A percentile compares a stretch with the other conserved stretches of the same genome.
phyloP scores from a whole-genome alignment of 1,140 invertebrate genomes.

The Dreissena rostriformis region DNA sequence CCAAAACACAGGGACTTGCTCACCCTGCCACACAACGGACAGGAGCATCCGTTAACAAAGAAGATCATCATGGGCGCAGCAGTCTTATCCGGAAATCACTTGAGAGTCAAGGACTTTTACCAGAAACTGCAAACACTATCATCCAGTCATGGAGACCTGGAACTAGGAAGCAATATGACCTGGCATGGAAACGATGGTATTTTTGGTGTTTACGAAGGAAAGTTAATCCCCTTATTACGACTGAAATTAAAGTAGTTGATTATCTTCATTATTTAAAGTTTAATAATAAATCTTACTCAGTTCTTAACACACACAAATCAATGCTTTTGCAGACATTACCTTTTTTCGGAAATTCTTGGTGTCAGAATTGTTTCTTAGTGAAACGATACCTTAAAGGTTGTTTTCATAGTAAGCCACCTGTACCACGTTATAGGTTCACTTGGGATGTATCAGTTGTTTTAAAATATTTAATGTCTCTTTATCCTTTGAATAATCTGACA shows the following conservation, averaged over 20 bases:
- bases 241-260: slow-evolving; percentile 23
- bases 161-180: slow-evolving; percentile 42
- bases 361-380: slow-evolving; percentile 27
- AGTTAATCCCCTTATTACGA: slow-evolving; percentile 29
- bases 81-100: slow-evolving; percentile 27
- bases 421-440: slow-evolving; percentile 32
- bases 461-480: slow-evolving; percentile 32
- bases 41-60: not conserved
- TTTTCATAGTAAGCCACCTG: slow-evolving; percentile 53
- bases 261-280: slow-evolving; percentile 28
- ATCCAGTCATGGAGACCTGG: slow-evolving; percentile 28
- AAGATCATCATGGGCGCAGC: slow-evolving; percentile 11
- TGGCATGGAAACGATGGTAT: slow-evolving; percentile 38
- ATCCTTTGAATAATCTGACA: slow-evolving; percentile 22
- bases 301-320: slow-evolving; percentile 47
- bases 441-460: slow-evolving; percentile 62
- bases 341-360: slow-evolving; percentile 27
- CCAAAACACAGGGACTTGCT: slow-evolving; percentile 37
- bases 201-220: slow-evolving; percentile 48
- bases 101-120: slow-evolving; percentile 25
- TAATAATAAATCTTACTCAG: slow-evolving; percentile 40
- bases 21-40: not conserved
- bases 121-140: slow-evolving; percentile 27
- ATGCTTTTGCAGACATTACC: slow-evolving; percentile 35
- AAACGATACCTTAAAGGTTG: slow-evolving; percentile 54